A percentile compares a stretch with the other conserved stretches of the same genome.
These are phyloP conservation scores for Amblyopsis rosae DNA, from an alignment of 2,113 vertebrate genomes.

Conservation along the genomic window DNA sequence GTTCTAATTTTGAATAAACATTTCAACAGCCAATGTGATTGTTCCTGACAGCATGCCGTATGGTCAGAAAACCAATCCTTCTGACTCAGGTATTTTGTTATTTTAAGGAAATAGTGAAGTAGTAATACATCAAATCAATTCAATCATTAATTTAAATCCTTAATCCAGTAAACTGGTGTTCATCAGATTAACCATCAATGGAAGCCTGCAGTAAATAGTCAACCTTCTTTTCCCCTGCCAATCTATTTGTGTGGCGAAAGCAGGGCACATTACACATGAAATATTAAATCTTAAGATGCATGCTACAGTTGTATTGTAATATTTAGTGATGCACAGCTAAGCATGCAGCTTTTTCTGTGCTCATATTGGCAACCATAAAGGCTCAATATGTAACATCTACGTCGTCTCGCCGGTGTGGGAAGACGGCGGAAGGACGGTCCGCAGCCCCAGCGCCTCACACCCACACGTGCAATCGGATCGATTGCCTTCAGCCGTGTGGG, in stretches of 20 bases:
- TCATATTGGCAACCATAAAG: slow-evolving; percentile 20
- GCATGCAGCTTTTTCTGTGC: slow-evolving; percentile 32
- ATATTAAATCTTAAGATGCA: slow-evolving; percentile 32
- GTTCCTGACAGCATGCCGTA: not conserved
- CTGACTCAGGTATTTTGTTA: too few species aligned
- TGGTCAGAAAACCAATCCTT: not conserved
- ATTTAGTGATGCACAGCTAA: slow-evolving; percentile 46
- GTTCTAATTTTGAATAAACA: not conserved
- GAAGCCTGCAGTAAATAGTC: slow-evolving; percentile 23
- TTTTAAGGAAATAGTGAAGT: too few species aligned
- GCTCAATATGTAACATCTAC: too few species aligned
- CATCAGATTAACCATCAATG: slow-evolving; percentile 24
- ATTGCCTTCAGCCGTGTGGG: too few species aligned
- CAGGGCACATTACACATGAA: slow-evolving; percentile 14
- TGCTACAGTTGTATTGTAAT: slow-evolving; percentile 51
- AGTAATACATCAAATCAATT: too few species aligned
- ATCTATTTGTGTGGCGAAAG: slow-evolving; percentile 17
- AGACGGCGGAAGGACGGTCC: too few species aligned
- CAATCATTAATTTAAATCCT: slow-evolving; percentile 16
- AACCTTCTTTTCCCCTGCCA: slow-evolving; percentile 10
- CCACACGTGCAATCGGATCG: too few species aligned
- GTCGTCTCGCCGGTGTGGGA: too few species aligned
- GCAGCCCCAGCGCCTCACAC: too few species aligned
- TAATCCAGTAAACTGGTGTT: slow-evolving; percentile 25
- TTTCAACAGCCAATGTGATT: not conserved